Base-by-base conservation (phyloP, 2,113 vertebrate species). In the Pomatostomus ruficeps region DNA sequence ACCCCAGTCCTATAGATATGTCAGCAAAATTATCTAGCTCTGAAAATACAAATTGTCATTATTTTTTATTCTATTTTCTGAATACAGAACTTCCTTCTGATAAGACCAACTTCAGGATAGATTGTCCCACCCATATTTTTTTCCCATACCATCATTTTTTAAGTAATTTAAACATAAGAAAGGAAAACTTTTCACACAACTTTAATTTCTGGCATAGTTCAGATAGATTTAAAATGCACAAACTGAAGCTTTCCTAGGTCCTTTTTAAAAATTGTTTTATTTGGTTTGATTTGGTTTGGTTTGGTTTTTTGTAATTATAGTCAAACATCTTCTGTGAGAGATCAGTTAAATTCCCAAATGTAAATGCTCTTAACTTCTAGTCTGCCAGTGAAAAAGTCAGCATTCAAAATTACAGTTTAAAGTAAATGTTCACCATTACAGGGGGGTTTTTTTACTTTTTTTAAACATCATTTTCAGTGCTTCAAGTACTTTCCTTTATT, bases 101-200 rank as follows among this genome's bases (percentile, higher is more conserved):
- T 43, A 59, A 52, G 24, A 51, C 3, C 4, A 51, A 12, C 3
- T 71, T 66, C 23, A 36, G 4, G 10, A 16, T 76, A 31, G 19
- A 67, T 48, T 1, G 0, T 1, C 67, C 22, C 61, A 45, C 7
- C 4, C 16, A n/a, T n/a, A 1, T 6, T 51, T 71, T 61, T 33
- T 73, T 36, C 7, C 42, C 6, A 35, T 25, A n/a, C 2, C 1
- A 78, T 35, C 0, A 33, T 66, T 88, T 73, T 42, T 4, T 19
- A 89, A 38, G 2, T n/a, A 35, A n/a, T 70, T 78, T 33, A 6
- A 74, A 85, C 70, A 55, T 4, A 70, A 62, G 35, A 36, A 80
- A 67, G 10, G 51, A 71, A 36, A 42, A 2, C 2, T 0, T 84
- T 58, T 54, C 21, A 43, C 3, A 6, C 5, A 17, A 3, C 72